phyloP scores from a whole-genome alignment of 2,888 invertebrate species.

The Arge pagana region DNA sequence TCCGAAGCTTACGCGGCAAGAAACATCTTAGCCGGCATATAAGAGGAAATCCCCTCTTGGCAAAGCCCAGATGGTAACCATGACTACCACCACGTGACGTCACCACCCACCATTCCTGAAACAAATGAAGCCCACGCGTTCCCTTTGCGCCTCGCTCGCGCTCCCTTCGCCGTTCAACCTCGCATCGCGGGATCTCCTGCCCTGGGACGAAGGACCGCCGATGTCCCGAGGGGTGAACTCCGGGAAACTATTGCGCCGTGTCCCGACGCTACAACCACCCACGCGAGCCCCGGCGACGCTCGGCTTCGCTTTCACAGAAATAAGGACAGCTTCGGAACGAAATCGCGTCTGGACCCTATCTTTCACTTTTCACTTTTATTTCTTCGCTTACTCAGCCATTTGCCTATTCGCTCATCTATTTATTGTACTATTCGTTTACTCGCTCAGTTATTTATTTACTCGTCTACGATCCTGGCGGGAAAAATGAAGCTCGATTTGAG shows the following conservation, averaged over 20 bases:
- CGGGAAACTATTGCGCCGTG: conserved; percentile 44
- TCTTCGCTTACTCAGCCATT: no score
- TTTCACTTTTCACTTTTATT: no score
- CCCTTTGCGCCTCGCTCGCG: conserved; percentile 30
- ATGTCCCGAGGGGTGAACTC: conserved; percentile 47
- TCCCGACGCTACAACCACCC: neutral
- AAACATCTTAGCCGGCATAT: conserved; percentile 51
- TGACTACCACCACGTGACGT: conserved; percentile 57
- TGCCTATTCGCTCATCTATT: no score
- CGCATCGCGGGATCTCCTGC: conserved; percentile 1
- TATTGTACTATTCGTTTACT: no score
- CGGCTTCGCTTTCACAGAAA: conserved; percentile 20
- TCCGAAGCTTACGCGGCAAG: conserved; percentile 27
- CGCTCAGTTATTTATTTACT: no score
- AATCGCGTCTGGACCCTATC: conserved; percentile 22
- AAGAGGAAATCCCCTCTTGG: conserved; percentile 55
- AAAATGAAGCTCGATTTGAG: no score
- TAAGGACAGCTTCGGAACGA: conserved; percentile 23
- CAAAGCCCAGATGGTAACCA: conserved; percentile 56
- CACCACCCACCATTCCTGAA: conserved; percentile 57
- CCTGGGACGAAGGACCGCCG: conserved; percentile 34
- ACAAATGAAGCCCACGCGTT: conserved; percentile 57
- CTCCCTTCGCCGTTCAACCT: conserved; percentile 29
- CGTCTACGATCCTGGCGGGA: no score
- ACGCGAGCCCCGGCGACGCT: neutral